phyloP scores from a whole-genome alignment of 2,888 invertebrate species.

The Sylvicola cinctus region DNA sequence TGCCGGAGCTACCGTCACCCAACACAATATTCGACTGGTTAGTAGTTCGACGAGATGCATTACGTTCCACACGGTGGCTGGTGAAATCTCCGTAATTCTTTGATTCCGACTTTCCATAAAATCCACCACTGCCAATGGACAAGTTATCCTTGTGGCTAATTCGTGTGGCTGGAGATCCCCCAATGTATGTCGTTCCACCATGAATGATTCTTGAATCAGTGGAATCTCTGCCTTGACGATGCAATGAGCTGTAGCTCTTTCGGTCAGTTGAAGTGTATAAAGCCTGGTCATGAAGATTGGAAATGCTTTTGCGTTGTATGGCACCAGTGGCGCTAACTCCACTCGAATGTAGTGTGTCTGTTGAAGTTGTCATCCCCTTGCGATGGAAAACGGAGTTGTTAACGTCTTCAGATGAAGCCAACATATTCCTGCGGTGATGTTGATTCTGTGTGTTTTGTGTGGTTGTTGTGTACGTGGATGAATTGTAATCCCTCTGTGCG shows the following conservation, averaged over 20 bases:
- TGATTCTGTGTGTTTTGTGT: conserved; percentile 9
- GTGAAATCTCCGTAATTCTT: conserved; percentile 48
- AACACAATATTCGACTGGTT: conserved; percentile 57
- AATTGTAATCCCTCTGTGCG: too few species aligned
- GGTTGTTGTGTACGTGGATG: conserved; percentile 5
- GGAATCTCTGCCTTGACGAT: conserved; percentile 41
- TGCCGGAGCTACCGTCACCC: conserved; percentile 36
- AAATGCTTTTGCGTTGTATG: conserved; percentile 60
- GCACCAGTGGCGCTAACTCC: conserved; percentile 44
- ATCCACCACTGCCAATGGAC: conserved; percentile 47
- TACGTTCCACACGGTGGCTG: conserved; percentile 11
- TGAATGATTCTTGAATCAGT: conserved; percentile 19
- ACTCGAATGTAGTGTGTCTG: conserved; percentile 48
- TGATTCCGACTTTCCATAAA: conserved; percentile 52
- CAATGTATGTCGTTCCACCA: conserved; percentile 31
- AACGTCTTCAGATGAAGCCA: conserved; percentile 52
- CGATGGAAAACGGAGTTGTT: conserved; percentile 60
- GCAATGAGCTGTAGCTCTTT: conserved; percentile 58
- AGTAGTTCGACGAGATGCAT: conserved; percentile 26
- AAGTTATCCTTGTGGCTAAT: conserved; percentile 43
- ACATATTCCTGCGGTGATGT: conserved; percentile 54
- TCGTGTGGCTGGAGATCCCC: conserved; percentile 32
- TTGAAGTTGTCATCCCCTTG: conserved; percentile 42
- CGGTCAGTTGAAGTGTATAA: conserved; percentile 50
- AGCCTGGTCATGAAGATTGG: conserved; percentile 54